Conservation (phyloP, 2,113 vertebrate genomes). For the Pogona vitticeps region DNA sequence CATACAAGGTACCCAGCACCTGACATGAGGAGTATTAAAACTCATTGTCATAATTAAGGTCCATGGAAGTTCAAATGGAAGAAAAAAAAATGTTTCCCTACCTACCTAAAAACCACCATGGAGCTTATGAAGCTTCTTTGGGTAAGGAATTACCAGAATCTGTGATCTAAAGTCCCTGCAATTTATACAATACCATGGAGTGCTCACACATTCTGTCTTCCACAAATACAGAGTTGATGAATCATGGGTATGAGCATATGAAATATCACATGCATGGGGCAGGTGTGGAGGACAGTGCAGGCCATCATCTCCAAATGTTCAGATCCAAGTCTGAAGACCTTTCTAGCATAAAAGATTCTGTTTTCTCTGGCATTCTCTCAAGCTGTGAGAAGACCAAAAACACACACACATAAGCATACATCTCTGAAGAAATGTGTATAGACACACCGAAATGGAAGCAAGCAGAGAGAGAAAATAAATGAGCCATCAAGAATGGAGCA, state of each 20-base stretch:
- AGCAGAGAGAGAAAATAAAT: slow-evolving; percentile 48
- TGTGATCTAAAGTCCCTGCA: background rate
- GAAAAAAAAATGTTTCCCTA: background rate
- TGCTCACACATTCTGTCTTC: background rate
- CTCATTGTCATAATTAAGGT: too few relatives aligned
- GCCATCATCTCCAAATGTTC: background rate
- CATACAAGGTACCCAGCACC: too few relatives aligned
- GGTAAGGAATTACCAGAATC: background rate
- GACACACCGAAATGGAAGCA: slow-evolving; percentile 39
- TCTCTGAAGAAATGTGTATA: slow-evolving; percentile 43
- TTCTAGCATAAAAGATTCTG: background rate
- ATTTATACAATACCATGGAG: background rate
- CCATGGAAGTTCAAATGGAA: background rate
- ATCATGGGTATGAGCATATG: background rate
- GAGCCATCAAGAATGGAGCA: slow-evolving; percentile 50
- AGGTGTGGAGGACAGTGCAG: background rate
- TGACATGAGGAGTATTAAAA: too few relatives aligned
- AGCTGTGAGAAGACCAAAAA: background rate
- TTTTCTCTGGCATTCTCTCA: background rate
- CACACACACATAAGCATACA: background rate
- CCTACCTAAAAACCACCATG: too few relatives aligned
- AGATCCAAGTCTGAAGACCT: background rate
- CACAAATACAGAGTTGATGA: background rate
- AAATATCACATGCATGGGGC: background rate
- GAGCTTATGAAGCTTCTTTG: too few relatives aligned